phyloP scores from a whole-genome alignment of 1,140 invertebrate species.

The Archivesica marissinica region DNA sequence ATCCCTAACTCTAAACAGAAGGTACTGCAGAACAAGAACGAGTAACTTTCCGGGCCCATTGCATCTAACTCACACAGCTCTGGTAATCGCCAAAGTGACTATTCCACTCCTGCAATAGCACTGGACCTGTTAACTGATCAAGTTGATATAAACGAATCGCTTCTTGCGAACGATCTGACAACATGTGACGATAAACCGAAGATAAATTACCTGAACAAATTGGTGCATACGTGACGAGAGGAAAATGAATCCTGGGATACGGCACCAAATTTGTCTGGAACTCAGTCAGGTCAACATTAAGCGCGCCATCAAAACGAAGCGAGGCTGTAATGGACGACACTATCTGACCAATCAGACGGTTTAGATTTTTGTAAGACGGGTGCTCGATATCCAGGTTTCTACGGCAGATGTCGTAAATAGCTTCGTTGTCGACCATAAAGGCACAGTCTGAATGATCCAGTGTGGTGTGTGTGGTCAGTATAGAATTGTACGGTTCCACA shows the following conservation, averaged over 20 bases:
- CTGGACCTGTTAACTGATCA: not conserved
- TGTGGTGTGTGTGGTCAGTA: constrained; percentile 84
- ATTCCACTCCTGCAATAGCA: not conserved
- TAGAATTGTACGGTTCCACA: constrained; percentile 83
- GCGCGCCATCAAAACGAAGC: constrained; percentile 89
- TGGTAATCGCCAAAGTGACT: not conserved
- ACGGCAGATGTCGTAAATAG: constrained; percentile 96
- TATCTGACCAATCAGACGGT: constrained; percentile 83
- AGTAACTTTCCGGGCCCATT: not conserved
- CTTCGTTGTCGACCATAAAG: constrained; percentile 92
- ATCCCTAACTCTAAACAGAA: no score
- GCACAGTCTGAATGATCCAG: constrained; percentile 84
- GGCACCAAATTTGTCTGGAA: constrained; percentile 89
- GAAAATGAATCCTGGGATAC: constrained; percentile 81
- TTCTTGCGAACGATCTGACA: not conserved
- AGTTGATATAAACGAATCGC: not conserved
- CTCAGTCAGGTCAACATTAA: constrained; percentile 89
- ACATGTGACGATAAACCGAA: not conserved
- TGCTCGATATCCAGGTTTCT: constrained; percentile 88
- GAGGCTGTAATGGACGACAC: constrained; percentile 87
- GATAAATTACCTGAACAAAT: constrained; percentile 72
- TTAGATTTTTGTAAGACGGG: constrained; percentile 81
- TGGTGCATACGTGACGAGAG: constrained; percentile 78
- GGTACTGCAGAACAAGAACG: not conserved
- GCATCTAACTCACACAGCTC: not conserved